Evolutionary conservation across 2,888 invertebrate species (phyloP).

Genomic region (Elgonia sp.): DNA sequence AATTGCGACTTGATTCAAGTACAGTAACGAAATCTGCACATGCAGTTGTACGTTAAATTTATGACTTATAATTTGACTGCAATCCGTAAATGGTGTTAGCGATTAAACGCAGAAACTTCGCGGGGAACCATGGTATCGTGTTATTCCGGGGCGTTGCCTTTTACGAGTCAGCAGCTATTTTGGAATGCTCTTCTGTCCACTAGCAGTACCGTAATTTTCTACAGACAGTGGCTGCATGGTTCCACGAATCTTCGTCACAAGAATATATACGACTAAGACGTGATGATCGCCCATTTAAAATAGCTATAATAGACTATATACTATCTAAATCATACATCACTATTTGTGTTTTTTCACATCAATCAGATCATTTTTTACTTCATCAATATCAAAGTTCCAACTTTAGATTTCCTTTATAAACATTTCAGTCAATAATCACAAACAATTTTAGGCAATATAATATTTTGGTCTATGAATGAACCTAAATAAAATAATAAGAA

Average conservation of each 20-base stretch:
- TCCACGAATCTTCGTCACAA: constrained; percentile 76
- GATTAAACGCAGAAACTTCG: constrained; percentile 61
- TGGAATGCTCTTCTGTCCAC: constrained; percentile 75
- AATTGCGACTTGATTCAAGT: no score
- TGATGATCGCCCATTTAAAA: constrained; percentile 72
- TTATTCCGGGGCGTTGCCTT: constrained; percentile 77
- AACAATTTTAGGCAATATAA: no score
- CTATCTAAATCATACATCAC: constrained; percentile 53
- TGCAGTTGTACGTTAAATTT: not conserved
- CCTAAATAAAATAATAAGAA: no score
- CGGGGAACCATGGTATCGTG: constrained; percentile 70
- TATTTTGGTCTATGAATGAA: no score
- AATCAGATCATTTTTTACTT: no score
- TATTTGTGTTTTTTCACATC: constrained; percentile 10
- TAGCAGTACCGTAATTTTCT: constrained; percentile 75
- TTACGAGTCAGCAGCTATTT: constrained; percentile 77
- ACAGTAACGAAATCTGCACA: no score
- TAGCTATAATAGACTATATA: constrained; percentile 59
- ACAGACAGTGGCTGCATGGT: constrained; percentile 76
- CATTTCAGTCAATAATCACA: no score
- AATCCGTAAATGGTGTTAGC: constrained; percentile 63
- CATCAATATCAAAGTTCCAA: no score
- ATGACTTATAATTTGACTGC: constrained; percentile 26
- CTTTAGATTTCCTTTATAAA: no score
- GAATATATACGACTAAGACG: constrained; percentile 74